Percentiles rank a stretch among this genome's conserved stretches.
These are phyloP conservation scores for Etheostoma spectabile DNA, from an alignment of 2,113 vertebrate genomes.

Conservation along the genomic window DNA sequence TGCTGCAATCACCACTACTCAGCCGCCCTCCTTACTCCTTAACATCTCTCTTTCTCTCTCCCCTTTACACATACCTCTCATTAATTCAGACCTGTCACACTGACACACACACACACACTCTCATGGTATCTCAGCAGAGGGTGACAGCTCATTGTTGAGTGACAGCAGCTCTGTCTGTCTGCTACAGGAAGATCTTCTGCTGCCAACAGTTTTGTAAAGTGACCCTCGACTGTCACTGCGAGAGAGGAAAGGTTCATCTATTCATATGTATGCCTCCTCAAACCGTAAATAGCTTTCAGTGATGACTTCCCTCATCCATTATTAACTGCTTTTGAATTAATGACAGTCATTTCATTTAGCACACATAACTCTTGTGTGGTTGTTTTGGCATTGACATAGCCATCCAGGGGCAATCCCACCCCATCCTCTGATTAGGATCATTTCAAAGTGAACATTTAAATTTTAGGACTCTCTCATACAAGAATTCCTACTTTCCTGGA, in stretches of 20 bases:
- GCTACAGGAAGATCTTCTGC: conserved; percentile 81
- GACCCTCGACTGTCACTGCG: conserved; percentile 78
- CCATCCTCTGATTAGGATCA: conserved; percentile 16
- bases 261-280: conserved; percentile 74
- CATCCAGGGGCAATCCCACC: conserved; percentile 20
- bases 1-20: conserved; percentile 53
- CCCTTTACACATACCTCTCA: conserved; percentile 74
- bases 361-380: conserved; percentile 37
- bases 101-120: conserved; percentile 41
- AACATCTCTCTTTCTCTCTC: conserved; percentile 66
- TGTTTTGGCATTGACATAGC: conserved; percentile 46
- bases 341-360: conserved; percentile 70
- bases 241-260: conserved; percentile 76
- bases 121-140: conserved; percentile 49
- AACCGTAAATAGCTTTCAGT: conserved; percentile 77
- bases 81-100: conserved; percentile 78
- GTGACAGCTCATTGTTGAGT: conserved; percentile 75
- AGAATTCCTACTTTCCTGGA: not conserved
- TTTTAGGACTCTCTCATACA: not conserved
- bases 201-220: conserved; percentile 79
- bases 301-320: conserved; percentile 74
- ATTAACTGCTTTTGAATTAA: conserved; percentile 76
- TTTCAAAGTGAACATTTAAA: conserved; percentile 12
- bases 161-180: conserved; percentile 79
- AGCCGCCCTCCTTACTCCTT: conserved; percentile 74